Base-by-base conservation (phyloP, 1,140 invertebrate species). In the Chironomus striatipennis region DNA sequence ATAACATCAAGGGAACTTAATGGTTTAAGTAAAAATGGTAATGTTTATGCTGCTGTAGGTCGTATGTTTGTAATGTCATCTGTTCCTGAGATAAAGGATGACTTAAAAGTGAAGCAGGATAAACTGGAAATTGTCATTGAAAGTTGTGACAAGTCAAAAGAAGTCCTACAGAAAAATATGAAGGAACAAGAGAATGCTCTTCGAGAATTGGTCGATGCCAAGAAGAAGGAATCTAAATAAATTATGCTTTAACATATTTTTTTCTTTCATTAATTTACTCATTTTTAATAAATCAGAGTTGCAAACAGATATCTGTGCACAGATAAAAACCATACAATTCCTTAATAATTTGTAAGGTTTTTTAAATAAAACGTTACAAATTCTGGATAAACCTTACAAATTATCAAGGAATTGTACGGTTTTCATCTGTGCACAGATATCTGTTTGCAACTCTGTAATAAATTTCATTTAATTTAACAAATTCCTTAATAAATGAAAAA, bases 1-100 rank as follows among this genome's bases (percentile, higher is more conserved):
- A 75, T 82, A 1, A 82, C 81, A 5, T 80, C 81, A 65, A 81
- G 79, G 75, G 80, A 79, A 72, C 80, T 80, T 17, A 80, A 78
- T 75, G 79, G 78, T 20, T 74, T 82, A 10, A 75, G 77, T 1
- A 76, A 80, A 17, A 79, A 81, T 24, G 79, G 79, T 6, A 70
- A 80, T 47, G 81, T 82, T 1, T 82, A 82, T 70, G 76, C 80
- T 42, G 81, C 81, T 0, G 78, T 82, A 18, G 81, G 81, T 0
- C 77, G 81, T n/a, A 82, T 82, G 80, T 82, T 82, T 74, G 78
- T 82, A 21, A 43, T 81, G 10, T 81, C 80, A 7, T 77, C 80
- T 70, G 80, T 82, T 0, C 75, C 80, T n/a, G 78, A 80, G 72
- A 82, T 82, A 78, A 79, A 79, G 0, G 75, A 76, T 7, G 81